Conservation (phyloP, 1,140 invertebrate species). For the Homarus americanus region DNA sequence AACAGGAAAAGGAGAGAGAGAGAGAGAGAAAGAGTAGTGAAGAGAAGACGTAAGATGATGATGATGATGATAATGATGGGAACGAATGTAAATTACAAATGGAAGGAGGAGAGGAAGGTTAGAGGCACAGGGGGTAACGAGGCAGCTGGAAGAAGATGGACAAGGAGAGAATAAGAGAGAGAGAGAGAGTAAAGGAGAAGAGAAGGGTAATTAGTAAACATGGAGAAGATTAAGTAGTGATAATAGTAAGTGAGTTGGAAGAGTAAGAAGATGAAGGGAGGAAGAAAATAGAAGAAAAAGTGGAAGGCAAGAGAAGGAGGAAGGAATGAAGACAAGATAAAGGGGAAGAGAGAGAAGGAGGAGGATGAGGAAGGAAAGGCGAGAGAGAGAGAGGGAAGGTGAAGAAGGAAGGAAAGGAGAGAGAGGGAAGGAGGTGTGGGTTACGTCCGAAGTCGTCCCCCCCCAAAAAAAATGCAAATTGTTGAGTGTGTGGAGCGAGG, state of each 20-base stretch:
- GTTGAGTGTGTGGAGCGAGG: too few species aligned
- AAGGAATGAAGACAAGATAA: background rate
- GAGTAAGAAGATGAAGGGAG: background rate
- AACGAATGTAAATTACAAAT: too few species aligned
- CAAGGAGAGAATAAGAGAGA: too few species aligned
- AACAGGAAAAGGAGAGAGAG: background rate
- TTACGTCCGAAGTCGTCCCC: too few species aligned
- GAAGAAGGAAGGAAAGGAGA: background rate
- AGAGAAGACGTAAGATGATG: background rate
- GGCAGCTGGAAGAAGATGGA: too few species aligned
- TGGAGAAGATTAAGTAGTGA: background rate
- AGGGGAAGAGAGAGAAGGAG: background rate
- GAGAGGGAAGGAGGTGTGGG: conserved; percentile 9
- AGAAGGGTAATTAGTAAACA: background rate
- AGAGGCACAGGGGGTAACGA: too few species aligned
- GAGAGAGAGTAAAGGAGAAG: background rate
- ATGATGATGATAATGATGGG: too few species aligned
- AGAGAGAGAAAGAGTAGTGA: background rate
- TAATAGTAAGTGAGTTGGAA: background rate
- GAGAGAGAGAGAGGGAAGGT: background rate
- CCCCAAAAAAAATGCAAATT: too few species aligned
- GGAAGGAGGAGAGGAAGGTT: too few species aligned
- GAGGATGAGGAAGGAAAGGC: background rate
- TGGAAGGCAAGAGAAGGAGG: background rate
- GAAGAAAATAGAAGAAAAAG: background rate